Percentiles rank a stretch among this genome's conserved stretches.
phyloP scores from a whole-genome alignment of 2,888 invertebrate genomes.

The Cryptus viduatorius region DNA sequence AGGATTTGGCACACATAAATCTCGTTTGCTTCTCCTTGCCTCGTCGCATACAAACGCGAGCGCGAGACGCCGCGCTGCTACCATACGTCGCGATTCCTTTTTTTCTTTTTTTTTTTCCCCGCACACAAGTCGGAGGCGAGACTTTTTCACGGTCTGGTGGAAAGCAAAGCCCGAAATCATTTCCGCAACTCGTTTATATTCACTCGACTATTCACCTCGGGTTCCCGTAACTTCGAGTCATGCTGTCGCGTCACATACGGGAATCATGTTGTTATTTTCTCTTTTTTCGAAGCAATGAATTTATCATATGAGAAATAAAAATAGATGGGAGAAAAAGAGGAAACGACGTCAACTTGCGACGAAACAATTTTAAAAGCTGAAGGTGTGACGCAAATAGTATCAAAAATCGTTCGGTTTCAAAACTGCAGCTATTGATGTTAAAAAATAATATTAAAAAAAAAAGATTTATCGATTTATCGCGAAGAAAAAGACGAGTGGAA shows the following conservation, averaged over 20 bases:
- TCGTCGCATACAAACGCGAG: constrained; percentile 1
- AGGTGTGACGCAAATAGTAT: too few species aligned
- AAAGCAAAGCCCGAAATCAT: constrained; percentile 67
- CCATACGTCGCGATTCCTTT: constrained; percentile 14
- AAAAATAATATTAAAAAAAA: too few species aligned
- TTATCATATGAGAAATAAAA: constrained; percentile 14
- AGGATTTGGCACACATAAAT: constrained; percentile 58
- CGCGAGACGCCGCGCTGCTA: constrained; percentile 1
- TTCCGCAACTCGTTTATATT: constrained; percentile 68
- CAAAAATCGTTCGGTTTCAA: too few species aligned
- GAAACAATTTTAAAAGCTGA: constrained; percentile 12
- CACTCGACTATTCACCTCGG: constrained; percentile 22
- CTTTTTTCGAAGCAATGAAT: constrained; percentile 11
- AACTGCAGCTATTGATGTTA: too few species aligned
- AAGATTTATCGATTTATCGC: too few species aligned
- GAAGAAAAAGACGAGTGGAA: too few species aligned
- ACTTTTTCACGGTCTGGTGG: constrained; percentile 70
- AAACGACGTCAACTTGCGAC: constrained; percentile 15
- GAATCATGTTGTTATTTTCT: background rate
- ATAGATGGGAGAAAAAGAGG: background rate
- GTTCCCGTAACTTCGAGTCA: constrained; percentile 4
- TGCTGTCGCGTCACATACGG: constrained; percentile 10
- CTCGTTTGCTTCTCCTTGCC: constrained; percentile 31
- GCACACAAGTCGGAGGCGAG: constrained; percentile 52
- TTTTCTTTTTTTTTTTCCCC: constrained; percentile 23